Conservation (phyloP, 2,888 invertebrate species). For the Dyspetes luteomarginatus region DNA sequence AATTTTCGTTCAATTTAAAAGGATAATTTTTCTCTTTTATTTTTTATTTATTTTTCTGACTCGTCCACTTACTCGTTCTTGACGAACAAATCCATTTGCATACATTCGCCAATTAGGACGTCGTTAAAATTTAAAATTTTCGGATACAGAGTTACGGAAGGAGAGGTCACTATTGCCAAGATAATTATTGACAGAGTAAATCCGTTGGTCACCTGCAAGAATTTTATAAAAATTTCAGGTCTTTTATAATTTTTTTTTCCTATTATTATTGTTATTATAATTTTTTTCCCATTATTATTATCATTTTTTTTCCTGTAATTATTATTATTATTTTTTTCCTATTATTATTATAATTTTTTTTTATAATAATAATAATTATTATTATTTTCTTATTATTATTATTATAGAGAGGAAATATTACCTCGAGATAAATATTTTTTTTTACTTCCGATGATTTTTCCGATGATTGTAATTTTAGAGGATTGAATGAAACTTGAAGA, state of each 20-base stretch:
- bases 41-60: not conserved
- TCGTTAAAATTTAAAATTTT: conserved; percentile 85
- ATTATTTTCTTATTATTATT: not conserved
- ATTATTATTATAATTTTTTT: not conserved
- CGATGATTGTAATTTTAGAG: conserved; percentile 79
- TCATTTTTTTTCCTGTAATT: too few species aligned
- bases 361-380: not conserved
- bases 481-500: conserved; percentile 85
- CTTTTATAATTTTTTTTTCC: not conserved
- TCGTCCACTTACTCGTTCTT: conserved; percentile 84
- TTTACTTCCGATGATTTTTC: conserved; percentile 84
- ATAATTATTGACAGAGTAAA: conserved; percentile 86
- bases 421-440: conserved; percentile 84
- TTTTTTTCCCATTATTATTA: not conserved
- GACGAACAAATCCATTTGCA: conserved; percentile 84
- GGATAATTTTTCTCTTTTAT: not conserved
- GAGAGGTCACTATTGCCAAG: conserved; percentile 86
- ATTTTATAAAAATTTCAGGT: not conserved
- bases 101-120: conserved; percentile 86
- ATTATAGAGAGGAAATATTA: conserved; percentile 75
- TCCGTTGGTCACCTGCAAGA: conserved; percentile 85
- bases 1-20: conserved; percentile 26
- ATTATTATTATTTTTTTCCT: too few species aligned
- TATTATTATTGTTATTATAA: not conserved
- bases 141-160: conserved; percentile 84